Base-by-base conservation (phyloP, 2,888 invertebrate genomes). In the Celastrina argiolus region DNA sequence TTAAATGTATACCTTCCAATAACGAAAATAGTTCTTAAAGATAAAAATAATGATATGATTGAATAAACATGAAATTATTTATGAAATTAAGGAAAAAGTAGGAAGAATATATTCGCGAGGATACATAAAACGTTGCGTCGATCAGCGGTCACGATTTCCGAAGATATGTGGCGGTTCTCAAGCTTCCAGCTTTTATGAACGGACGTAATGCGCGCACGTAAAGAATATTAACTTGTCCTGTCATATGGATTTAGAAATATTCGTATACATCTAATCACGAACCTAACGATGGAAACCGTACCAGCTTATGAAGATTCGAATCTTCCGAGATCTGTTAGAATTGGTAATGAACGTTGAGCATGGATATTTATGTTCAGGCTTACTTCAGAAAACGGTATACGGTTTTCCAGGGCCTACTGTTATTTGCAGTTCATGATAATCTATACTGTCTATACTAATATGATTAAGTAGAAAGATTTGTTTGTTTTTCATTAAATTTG, bases 181-280 rank as follows among this genome's bases (percentile, higher is more conserved):
- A 68, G 70, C 69, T 68, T 28, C 63, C 39, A 45, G 68, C 72
- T 75, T 76, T 74, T 76, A 76, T 74, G 74, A 74, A 74, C 70
- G 72, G 67, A 70, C 70, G 73, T 74, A 76, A 76, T 76, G 73
- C 71, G 70, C 64, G 74, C 76, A 75, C 76, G 76, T 75, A 73
- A 71, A 72, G 76, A 73, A 76, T 76, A 76, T 75, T 75, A 73
- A 76, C 69, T 72, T 71, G 68, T 70, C 67, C 71, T 69, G 70
- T 69, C 69, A 69, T 73, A 59, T 59, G 58, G 68, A 70, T 72
- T 72, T 72, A 69, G 69, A 69, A 42, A 59, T 66, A 66, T 66
- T 66, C 28, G 59, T 66, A 59, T 66, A 66, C 59, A 66, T 59
- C 66, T 66, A 66, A 66, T 66, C 66, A 66, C 59, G 66, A 66